Conservation (phyloP, 2,113 vertebrate species). For the Brachypodius melanocephalos region DNA sequence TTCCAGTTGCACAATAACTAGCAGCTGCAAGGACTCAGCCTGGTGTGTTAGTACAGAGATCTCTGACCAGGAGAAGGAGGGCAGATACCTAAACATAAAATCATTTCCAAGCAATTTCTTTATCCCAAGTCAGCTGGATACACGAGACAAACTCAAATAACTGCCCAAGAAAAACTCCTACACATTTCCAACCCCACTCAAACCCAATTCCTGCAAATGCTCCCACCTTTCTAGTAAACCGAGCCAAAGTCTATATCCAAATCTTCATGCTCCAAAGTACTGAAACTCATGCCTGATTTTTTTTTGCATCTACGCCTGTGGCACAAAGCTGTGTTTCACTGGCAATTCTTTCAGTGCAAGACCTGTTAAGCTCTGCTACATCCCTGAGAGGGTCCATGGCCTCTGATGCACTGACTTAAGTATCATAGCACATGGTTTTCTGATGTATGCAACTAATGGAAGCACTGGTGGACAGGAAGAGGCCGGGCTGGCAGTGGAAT, state of each 20-base stretch:
- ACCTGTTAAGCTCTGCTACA: background rate
- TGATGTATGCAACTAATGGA: background rate
- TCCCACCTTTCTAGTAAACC: background rate
- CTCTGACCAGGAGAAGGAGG: background rate
- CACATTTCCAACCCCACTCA: background rate
- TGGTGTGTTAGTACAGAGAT: background rate
- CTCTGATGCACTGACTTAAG: background rate
- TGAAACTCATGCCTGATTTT: background rate
- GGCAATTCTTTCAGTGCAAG: background rate
- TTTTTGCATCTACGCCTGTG: background rate
- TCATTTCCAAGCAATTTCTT: background rate
- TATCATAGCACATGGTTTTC: background rate
- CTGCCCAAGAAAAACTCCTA: background rate
- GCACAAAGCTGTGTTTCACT: background rate
- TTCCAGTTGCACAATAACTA: background rate
- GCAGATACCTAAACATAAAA: background rate
- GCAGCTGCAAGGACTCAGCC: background rate
- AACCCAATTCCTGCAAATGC: background rate
- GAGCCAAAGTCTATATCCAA: background rate
- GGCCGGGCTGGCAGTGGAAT: background rate
- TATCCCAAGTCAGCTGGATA: background rate
- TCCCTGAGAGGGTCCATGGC: background rate
- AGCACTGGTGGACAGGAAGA: background rate
- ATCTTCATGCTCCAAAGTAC: background rate
- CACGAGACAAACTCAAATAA: background rate